These are phyloP conservation scores for Zygogramma bicolorata DNA, from an alignment of 2,888 invertebrate genomes.

Conservation along the genomic window DNA sequence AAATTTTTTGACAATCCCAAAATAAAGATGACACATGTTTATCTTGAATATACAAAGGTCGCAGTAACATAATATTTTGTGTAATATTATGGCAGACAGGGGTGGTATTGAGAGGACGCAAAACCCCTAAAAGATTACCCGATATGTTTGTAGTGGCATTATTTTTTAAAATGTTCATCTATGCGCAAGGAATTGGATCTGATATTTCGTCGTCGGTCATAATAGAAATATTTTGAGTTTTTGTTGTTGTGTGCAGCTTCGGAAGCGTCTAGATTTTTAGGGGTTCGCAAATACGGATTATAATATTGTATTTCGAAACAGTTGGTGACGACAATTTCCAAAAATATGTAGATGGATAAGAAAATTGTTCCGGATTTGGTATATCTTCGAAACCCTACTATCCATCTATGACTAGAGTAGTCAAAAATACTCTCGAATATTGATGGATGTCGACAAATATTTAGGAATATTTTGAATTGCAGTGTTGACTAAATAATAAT, in stretches of 20 bases:
- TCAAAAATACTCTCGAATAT: too few species aligned
- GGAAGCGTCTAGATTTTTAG: background rate
- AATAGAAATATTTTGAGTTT: slow-evolving; percentile 17
- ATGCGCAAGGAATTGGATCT: slow-evolving; percentile 57
- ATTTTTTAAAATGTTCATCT: slow-evolving; percentile 55
- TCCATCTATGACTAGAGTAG: too few species aligned
- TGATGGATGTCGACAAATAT: too few species aligned
- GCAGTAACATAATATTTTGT: slow-evolving; percentile 61
- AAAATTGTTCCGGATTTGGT: background rate
- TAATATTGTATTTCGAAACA: slow-evolving; percentile 11
- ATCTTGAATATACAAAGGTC: slow-evolving; percentile 53
- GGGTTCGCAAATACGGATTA: background rate
- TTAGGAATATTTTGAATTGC: too few species aligned
- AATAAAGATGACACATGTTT: slow-evolving; percentile 59
- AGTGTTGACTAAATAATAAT: too few species aligned
- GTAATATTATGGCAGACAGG: slow-evolving; percentile 56
- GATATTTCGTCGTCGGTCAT: slow-evolving; percentile 39
- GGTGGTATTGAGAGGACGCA: slow-evolving; percentile 50
- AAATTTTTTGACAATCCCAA: slow-evolving; percentile 54
- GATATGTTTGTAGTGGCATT: slow-evolving; percentile 58
- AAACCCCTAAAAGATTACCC: slow-evolving; percentile 50
- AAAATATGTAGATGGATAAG: background rate
- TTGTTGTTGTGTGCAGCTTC: slow-evolving; percentile 13
- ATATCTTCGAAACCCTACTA: too few species aligned
- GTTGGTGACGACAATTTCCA: background rate